These are phyloP conservation scores for Ametastegia equiseti DNA, from an alignment of 2,888 invertebrate species.

Conservation along the genomic window DNA sequence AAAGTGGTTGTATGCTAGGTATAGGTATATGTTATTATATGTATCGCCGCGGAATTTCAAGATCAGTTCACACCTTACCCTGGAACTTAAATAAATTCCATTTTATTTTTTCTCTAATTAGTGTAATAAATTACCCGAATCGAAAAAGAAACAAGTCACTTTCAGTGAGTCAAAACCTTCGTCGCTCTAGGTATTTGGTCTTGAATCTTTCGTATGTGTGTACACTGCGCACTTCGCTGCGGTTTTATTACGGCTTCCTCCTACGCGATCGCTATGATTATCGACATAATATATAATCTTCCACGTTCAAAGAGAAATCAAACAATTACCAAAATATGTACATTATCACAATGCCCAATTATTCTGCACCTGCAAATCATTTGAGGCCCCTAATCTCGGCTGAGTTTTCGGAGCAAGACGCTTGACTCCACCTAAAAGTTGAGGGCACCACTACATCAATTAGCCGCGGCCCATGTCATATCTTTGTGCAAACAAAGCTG, in stretches of 20 bases:
- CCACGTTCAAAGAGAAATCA: not conserved
- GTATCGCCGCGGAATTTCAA: not conserved
- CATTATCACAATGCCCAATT: not conserved
- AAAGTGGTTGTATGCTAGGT: not conserved
- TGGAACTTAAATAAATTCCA: not conserved
- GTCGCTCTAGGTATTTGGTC: not conserved
- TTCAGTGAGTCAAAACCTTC: not conserved
- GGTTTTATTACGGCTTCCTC: not conserved
- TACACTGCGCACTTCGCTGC: conserved; percentile 24
- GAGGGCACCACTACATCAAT: too few species aligned
- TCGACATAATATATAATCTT: conserved; percentile 25
- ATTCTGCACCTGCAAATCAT: not conserved
- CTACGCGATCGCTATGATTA: not conserved
- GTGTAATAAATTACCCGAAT: too few species aligned
- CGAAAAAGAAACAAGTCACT: too few species aligned
- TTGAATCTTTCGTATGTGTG: not conserved
- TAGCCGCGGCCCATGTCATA: not conserved
- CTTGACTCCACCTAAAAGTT: too few species aligned
- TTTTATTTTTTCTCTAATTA: too few species aligned
- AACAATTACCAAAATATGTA: not conserved
- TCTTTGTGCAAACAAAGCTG: not conserved
- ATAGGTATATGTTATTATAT: not conserved
- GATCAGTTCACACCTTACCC: not conserved
- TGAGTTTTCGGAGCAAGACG: too few species aligned
- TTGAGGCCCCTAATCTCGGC: conserved; percentile 1